Base-by-base conservation (phyloP, 2,113 vertebrate genomes). In the Dipodomys spectabilis region DNA sequence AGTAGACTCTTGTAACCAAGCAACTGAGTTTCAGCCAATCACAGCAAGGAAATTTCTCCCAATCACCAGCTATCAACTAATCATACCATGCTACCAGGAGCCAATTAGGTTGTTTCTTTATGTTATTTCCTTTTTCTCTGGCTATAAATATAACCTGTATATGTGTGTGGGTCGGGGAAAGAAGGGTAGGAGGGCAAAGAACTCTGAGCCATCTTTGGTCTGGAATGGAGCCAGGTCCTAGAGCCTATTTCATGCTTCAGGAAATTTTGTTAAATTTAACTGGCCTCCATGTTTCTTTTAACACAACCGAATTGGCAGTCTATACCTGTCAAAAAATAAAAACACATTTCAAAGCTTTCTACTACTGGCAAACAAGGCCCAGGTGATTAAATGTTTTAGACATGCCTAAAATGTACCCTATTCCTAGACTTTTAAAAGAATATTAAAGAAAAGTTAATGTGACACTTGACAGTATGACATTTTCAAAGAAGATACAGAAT, bases 21-120 rank as follows among this genome's bases (percentile, higher is more conserved):
- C 77, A 92, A 87, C 25, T 39, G 45, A 81, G 12, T 53, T 62
- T 74, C n/a, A 92, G 23, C 30, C 77, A 92, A 87, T 92, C 84
- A 81, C n/a, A 16, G 25, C 19, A 30, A 28, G 18, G 30, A 65
- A 39, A 57, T 75, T 49, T 65, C 77, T 73, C n/a, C 67, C 30
- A 86, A n/a, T 92, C 23, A 77, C 30, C 6, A 9, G 39, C 12
- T 73, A 18, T 77, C 45, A 68, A 22, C 39, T 19, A 30, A 81
- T 80, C 67, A 72, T 35, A 86, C 53, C 53, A 64, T 22, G 35
- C 18, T 64, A 11, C 57, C 57, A 27, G n/a, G 25, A 30, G n/a
- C 75, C 69, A 87, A 74, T 87, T 30, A 67, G 44, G 25, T 64
- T 49, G 67, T 30, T 92, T 81, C 57, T 19, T 0, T 20, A 30